Base-by-base conservation (phyloP, 2,113 vertebrate species). In the Alethe castanea region DNA sequence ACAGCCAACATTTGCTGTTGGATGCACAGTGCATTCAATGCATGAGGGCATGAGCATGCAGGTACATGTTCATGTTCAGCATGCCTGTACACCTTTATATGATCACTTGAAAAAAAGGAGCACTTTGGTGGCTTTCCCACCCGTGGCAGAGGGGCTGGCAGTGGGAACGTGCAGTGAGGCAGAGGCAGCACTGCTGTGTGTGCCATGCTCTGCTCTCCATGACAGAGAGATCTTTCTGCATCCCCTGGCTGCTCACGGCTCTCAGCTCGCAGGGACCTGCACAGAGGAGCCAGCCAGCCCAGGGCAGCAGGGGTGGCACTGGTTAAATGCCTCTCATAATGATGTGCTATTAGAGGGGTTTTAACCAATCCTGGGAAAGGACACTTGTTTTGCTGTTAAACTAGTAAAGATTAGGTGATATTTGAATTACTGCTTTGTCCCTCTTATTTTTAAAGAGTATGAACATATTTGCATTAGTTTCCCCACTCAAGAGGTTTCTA, bases 311-410 rank as follows among this genome's bases (percentile, higher is more conserved):
- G 16, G 7, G 6, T 69, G 61, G 26, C 48, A n/a, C 1, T 85
- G 84, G 78, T 92, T 88, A 83, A 81, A 57, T 66, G 33, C 24
- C 42, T 85, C 79, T 64, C 56, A 33, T 73, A 71, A 56, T 67
- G 48, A 40, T 66, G n/a, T 38, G 33, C 25, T 40, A 19, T 91
- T 76, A 72, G 69, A 47, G 35, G 14, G 33, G 6, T 20, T 84
- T 64, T 36, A 84, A 53, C 88, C 66, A 89, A 14, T 59, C 50
- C 33, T 28, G 28, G 42, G 42, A 91, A 94, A 88, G 65, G 52
- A 36, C 47, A 80, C 72, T 54, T 79, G 14, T 78, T 86, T 61
- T 64, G 72, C 73, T 95, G 29, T 28, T 70, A 33, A 81, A 81
- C 19, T 59, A 22, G 56, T 73, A 82, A 93, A 93, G 84, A 60